Percentiles rank a stretch among this genome's conserved stretches.
Evolutionary conservation across 2,888 invertebrate genomes (phyloP).

Genomic region (Meganola albula): DNA sequence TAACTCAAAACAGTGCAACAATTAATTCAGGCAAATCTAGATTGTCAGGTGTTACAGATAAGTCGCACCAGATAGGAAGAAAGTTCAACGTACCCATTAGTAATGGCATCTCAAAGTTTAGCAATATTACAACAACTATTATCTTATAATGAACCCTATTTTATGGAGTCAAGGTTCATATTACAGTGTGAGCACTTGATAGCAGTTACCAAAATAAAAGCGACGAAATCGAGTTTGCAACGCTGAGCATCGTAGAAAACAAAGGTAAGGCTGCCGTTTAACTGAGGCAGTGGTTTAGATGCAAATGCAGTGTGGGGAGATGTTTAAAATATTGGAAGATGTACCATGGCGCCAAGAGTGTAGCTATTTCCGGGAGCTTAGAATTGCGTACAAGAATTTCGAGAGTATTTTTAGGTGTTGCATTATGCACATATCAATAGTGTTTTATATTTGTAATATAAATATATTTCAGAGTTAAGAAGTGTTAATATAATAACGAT

Average conservation of each 20-base stretch:
- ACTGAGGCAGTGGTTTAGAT: no score
- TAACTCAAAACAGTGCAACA: background rate
- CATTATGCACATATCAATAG: no score
- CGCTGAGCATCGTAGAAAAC: constrained; percentile 29
- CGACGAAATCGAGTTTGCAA: constrained; percentile 34
- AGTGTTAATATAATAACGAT: no score
- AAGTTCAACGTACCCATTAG: constrained; percentile 53
- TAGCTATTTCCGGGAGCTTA: no score
- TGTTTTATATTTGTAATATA: no score
- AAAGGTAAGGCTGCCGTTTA: constrained; percentile 30
- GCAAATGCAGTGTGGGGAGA: no score
- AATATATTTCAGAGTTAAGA: no score
- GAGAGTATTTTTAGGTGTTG: no score
- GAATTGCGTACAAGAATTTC: no score
- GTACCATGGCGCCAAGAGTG: no score
- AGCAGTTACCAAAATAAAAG: constrained; percentile 31
- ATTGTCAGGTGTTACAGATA: constrained; percentile 20
- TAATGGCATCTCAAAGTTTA: constrained; percentile 33
- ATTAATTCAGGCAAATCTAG: constrained; percentile 2
- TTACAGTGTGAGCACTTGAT: constrained; percentile 14
- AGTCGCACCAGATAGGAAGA: constrained; percentile 25
- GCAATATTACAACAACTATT: constrained; percentile 14
- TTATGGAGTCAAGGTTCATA: constrained; percentile 17
- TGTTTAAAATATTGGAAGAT: no score
- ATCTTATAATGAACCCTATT: constrained; percentile 16